Evolutionary conservation across 35 echinoderm and acorn worm species (phyloP), one percentile per base, ranked within the genome.

Genomic region (Stichopus chloronotus): DNA sequence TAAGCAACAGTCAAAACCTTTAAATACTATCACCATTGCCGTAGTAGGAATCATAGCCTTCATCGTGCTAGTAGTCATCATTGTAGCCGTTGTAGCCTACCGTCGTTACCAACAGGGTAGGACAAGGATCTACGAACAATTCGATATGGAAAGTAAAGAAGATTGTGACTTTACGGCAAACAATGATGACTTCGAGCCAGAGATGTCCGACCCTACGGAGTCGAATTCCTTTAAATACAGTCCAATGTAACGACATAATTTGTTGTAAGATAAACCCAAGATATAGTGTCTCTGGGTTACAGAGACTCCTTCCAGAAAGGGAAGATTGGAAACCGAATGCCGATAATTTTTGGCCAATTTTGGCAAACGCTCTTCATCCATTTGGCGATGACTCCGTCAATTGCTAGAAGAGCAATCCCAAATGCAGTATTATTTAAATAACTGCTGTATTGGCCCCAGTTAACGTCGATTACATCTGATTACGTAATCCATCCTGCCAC

Each of bases 131-230:
- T 91, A 91, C 53, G 90, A 91, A 91, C 90, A 91, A 76, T 91
- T 91, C 43, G 90, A 91, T 79, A 91, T 91, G 90, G 90, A 91
- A 8, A 59, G 53, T 21, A 91, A 91, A 25, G 90, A 91, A 19
- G 87, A 74, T 61, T 52, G 21, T 16, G n/a, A 65, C 30, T 74
- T 74, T 21, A 59, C n/a, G 19, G 9, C 60, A 43, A 55, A 72
- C 17, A 56, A 17, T 9, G 11, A 69, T 13, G 90, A 78, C 14
- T 5, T 78, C 4, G 90, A 91, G 55, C 69, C 76, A 54, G 52
- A 20, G 5, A 52, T 43, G 6, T 5, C 87, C 16, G 72, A 91
- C 58, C 59, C 69, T 55, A 22, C 20, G 12, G 90, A 91, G 0
- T 65, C 90, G 43, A 79, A 91, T 22, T 91, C 90, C 16, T 91